Base-by-base conservation (phyloP, 2,888 invertebrate genomes). In the Polydrusus tereticollis region DNA sequence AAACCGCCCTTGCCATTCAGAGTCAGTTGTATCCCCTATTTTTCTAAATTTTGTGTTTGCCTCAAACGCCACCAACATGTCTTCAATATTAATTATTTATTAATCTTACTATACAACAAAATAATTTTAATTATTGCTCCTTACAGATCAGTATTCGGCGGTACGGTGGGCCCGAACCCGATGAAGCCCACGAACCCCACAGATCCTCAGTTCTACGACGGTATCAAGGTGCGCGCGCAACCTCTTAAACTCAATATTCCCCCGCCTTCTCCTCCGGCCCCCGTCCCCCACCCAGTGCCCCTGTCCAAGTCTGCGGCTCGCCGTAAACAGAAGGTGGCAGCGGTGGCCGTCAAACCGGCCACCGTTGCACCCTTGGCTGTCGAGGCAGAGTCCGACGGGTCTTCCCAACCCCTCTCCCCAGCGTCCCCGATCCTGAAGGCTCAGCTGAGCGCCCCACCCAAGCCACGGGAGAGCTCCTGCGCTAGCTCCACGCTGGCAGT, bases 381-480 rank as follows among this genome's bases (percentile, higher is more conserved):
- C 57, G 75, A 76, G 73, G 85, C 84, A 76, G 70, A 65, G 10
- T 36, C 26, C 8, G 70, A 65, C 7, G 41, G 59, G 12, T 29
- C 7, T 80, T 64, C 50, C 64, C 43, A 50, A 16, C 33, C 36
- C 10, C 36, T 84, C 85, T 90, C 91, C 77, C 93, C 93, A 52
- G 88, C 92, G 33, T 94, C 94, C 50, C 93, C 94, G 8, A 95
- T 95, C 83, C 87, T 95, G 78, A 94, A 95, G 87, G 94, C 94
- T 78, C 94, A 94, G 86, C 87, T 94, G 79, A 94, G 94, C 79
- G 90, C 91, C 77, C 91, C 92, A 76, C 88, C 90, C 70, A 88
- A 89, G 85, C 87, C 78, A 73, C 77, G 78, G 76, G 80, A 80
- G 74, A 70, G 50, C 69, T 72, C 68, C 58, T 57, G 80, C 69